These are phyloP conservation scores for Drosophila funebris DNA, from an alignment of 1,140 invertebrate genomes.

Conservation along the genomic window DNA sequence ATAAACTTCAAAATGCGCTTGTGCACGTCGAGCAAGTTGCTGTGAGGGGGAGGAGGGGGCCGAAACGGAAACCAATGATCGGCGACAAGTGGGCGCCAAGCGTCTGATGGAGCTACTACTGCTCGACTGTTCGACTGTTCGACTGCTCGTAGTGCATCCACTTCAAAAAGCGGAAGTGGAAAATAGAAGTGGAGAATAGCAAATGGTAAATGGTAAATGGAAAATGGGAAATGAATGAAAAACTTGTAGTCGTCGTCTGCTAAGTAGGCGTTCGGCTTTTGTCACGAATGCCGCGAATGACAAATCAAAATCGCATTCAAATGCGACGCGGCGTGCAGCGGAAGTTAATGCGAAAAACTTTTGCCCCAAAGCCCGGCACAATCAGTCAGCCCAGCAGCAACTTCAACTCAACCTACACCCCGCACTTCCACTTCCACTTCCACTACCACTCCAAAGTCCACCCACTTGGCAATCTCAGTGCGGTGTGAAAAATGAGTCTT, in stretches of 20 bases:
- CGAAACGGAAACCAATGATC: conserved; percentile 78
- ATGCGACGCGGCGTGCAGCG: conserved; percentile 77
- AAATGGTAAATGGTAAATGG: conserved; percentile 35
- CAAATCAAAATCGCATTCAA: conserved; percentile 82
- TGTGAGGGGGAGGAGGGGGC: conserved; percentile 24
- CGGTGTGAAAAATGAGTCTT: conserved; percentile 75
- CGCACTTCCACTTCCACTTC: not conserved
- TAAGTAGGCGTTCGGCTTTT: conserved; percentile 74
- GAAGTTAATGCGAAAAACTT: conserved; percentile 82
- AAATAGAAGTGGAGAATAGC: conserved; percentile 9
- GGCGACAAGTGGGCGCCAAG: conserved; percentile 71
- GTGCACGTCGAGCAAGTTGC: conserved; percentile 67
- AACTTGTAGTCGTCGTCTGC: conserved; percentile 52
- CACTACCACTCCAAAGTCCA: too few relatives aligned
- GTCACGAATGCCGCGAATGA: conserved; percentile 73
- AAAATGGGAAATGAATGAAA: conserved; percentile 24
- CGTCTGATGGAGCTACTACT: conserved; percentile 8
- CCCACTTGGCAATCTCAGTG: conserved; percentile 25
- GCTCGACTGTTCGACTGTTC: too few relatives aligned
- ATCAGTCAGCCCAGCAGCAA: conserved; percentile 61
- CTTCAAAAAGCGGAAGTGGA: conserved; percentile 15
- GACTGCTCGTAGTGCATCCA: not conserved
- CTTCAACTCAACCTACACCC: conserved; percentile 6
- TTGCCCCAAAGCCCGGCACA: conserved; percentile 66
- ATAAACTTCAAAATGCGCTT: conserved; percentile 81